phyloP scores from a whole-genome alignment of 2,888 invertebrate genomes.

The Callyntrura guangdongensis region DNA sequence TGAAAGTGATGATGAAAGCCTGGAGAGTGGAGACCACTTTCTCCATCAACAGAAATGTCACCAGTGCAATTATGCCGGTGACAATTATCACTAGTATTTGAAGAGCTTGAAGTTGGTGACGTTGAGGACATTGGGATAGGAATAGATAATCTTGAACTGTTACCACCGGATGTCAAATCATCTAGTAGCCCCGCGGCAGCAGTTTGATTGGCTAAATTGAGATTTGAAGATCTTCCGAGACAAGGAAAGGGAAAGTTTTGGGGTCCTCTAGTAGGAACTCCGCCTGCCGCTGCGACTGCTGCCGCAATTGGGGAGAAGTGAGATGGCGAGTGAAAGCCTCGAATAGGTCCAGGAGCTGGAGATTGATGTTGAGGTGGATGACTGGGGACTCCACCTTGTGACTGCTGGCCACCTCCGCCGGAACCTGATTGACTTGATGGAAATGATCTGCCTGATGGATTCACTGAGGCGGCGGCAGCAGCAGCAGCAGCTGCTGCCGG shows the following conservation, averaged over 20 bases:
- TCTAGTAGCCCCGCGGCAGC: slow-evolving; percentile 83
- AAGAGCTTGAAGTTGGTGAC: slow-evolving; percentile 82
- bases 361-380: slow-evolving; percentile 82
- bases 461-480: slow-evolving; percentile 87
- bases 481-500: slow-evolving; percentile 86
- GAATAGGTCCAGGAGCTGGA: slow-evolving; percentile 85
- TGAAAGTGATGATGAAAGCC: slow-evolving; percentile 77
- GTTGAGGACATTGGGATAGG: slow-evolving; percentile 83
- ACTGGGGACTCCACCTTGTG: slow-evolving; percentile 13
- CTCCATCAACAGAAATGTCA: slow-evolving; percentile 82
- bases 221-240: slow-evolving; percentile 79
- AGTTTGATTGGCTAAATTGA: slow-evolving; percentile 63
- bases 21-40: slow-evolving; percentile 74
- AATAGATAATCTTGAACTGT: slow-evolving; percentile 76
- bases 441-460: slow-evolving; percentile 82
- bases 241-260: slow-evolving; percentile 80
- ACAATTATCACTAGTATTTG: slow-evolving; percentile 82
- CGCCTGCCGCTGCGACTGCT: slow-evolving; percentile 69
- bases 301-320: slow-evolving; percentile 81
- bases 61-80: too few species aligned
- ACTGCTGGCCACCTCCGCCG: slow-evolving; percentile 38
- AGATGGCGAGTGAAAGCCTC: slow-evolving; percentile 84
- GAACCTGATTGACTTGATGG: slow-evolving; percentile 82
- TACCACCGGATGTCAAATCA: slow-evolving; percentile 69
- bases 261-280: slow-evolving; percentile 77